Percentiles rank a stretch among this genome's conserved stretches.
These are phyloP conservation scores for Drosophila varians DNA, from an alignment of 1,140 invertebrate genomes.

Conservation along the genomic window DNA sequence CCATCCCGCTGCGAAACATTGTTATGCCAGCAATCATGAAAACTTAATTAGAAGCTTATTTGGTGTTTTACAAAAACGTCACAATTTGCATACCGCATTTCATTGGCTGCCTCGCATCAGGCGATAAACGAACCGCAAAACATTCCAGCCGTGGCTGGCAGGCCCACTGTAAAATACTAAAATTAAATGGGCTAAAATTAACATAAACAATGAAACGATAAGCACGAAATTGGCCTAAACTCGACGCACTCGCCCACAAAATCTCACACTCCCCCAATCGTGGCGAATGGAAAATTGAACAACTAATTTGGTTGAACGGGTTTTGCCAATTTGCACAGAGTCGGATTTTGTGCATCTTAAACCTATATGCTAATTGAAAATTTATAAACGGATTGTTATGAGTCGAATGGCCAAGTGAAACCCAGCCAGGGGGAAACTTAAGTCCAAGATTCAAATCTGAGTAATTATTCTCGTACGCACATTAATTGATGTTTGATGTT, in stretches of 20 bases:
- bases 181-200: constrained; percentile 76
- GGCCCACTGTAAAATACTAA: constrained; percentile 61
- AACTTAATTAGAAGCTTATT: constrained; percentile 78
- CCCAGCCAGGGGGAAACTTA: neutral
- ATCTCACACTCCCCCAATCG: constrained; percentile 8
- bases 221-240: constrained; percentile 59
- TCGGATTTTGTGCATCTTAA: constrained; percentile 28
- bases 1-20: constrained; percentile 17
- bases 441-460: neutral
- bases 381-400: constrained; percentile 5
- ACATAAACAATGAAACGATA: constrained; percentile 79
- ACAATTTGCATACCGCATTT: constrained; percentile 77
- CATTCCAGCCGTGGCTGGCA: constrained; percentile 28
- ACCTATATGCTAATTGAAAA: constrained; percentile 44
- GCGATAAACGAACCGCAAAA: constrained; percentile 61
- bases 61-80: constrained; percentile 58
- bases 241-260: constrained; percentile 11
- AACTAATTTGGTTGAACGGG: constrained; percentile 69
- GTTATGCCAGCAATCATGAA: constrained; percentile 68
- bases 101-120: constrained; percentile 68
- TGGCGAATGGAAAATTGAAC: constrained; percentile 62
- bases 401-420: neutral
- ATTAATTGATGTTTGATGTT: neutral
- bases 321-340: constrained; percentile 38
- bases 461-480: neutral